phyloP scores from a whole-genome alignment of 2,888 invertebrate species.

The Quadroppia sp. region DNA sequence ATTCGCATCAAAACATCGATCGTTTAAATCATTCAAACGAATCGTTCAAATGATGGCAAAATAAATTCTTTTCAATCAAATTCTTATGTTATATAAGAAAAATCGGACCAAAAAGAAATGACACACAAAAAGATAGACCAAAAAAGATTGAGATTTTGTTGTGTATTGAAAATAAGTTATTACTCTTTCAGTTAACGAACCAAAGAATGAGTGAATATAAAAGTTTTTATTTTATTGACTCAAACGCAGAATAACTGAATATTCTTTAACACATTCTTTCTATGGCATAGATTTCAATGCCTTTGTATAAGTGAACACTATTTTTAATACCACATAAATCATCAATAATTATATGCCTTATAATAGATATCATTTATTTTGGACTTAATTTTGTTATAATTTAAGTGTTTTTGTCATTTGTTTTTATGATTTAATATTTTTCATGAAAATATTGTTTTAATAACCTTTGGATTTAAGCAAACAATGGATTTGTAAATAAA shows the following conservation, averaged over 20 bases:
- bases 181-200: background rate
- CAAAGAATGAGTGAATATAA: background rate
- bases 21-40: slow-evolving; percentile 24
- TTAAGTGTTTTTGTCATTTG: slow-evolving; percentile 8
- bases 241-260: background rate
- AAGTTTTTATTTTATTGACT: background rate
- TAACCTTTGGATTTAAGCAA: background rate
- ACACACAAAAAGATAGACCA: background rate
- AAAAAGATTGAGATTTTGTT: background rate
- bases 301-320: background rate
- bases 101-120: background rate
- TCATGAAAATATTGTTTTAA: background rate
- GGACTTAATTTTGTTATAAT: background rate
- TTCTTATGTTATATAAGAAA: background rate
- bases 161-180: background rate
- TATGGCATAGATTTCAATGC: no score
- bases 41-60: slow-evolving; percentile 9
- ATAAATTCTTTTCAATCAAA: background rate
- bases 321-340: background rate
- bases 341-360: background rate
- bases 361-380: background rate
- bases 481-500: no score
- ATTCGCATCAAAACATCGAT: background rate
- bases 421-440: background rate
- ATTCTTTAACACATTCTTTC: no score